These are phyloP conservation scores for Trematomus loennbergii DNA, from an alignment of 2,113 vertebrate genomes.

Conservation along the genomic window DNA sequence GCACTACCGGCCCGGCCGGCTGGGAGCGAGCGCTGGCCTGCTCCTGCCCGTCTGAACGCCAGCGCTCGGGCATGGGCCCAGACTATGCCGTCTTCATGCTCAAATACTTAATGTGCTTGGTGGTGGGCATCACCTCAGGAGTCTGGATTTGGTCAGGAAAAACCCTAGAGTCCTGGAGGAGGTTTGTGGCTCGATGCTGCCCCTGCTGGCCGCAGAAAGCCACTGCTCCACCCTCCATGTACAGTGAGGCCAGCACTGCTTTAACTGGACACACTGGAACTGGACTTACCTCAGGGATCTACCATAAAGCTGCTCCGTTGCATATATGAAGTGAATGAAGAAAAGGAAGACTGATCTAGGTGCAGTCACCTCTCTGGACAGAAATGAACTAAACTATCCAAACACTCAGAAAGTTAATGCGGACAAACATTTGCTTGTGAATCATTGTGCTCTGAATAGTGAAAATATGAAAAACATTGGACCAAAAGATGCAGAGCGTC, in stretches of 20 bases:
- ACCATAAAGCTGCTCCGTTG: slow-evolving; percentile 91
- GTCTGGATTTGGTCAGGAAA: slow-evolving; percentile 99
- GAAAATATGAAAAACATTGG: not conserved
- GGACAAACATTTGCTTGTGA: not conserved
- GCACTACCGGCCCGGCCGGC: slow-evolving; percentile 89
- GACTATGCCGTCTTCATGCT: slow-evolving; percentile 98
- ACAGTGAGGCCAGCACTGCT: slow-evolving; percentile 87
- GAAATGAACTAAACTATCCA: not conserved
- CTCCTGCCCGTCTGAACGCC: slow-evolving; percentile 86
- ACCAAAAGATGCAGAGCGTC: not conserved
- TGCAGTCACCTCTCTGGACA: not conserved
- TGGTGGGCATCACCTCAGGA: slow-evolving; percentile 96
- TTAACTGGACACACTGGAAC: slow-evolving; percentile 86
- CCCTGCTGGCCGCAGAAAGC: slow-evolving; percentile 88
- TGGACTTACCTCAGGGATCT: slow-evolving; percentile 84
- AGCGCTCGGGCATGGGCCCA: slow-evolving; percentile 80
- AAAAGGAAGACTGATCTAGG: not conserved
- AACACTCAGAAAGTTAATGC: not conserved
- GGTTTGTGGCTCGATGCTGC: slow-evolving; percentile 88
- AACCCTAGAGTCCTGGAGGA: slow-evolving; percentile 94
- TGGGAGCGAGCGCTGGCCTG: slow-evolving; percentile 93
- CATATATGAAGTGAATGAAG: slow-evolving; percentile 76
- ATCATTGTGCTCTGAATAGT: slow-evolving; percentile 2
- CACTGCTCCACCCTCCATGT: slow-evolving; percentile 80
- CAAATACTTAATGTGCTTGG: slow-evolving; percentile 98